Conservation (phyloP, 2,797 vertebrate species). For the Brotogeris chrysoptera region DNA sequence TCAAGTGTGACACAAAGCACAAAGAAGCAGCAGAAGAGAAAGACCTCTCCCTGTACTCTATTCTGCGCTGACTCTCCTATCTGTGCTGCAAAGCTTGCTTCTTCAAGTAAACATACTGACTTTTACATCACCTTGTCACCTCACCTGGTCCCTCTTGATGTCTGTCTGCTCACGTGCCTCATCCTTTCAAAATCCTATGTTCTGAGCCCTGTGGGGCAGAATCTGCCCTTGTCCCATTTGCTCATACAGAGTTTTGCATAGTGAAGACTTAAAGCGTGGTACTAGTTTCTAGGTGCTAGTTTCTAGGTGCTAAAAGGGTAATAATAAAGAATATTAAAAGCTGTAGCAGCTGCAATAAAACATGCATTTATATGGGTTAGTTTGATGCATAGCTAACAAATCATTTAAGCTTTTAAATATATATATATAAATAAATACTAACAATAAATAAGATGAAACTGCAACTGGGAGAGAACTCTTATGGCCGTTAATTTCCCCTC, state of each 20-base stretch:
- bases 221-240: not conserved
- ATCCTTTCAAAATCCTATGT: not conserved
- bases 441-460: constrained; percentile 49
- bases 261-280: not conserved
- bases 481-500: not conserved
- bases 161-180: not conserved
- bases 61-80: not conserved
- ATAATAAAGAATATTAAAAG: constrained; percentile 30
- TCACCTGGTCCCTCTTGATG: not conserved
- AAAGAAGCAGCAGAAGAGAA: not conserved
- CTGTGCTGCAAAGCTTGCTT: not conserved
- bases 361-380: not conserved
- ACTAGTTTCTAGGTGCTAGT: not conserved
- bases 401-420: constrained; percentile 44
- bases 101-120: not conserved
- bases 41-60: not conserved
- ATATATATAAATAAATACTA: constrained; percentile 31
- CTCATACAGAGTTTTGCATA: not conserved
- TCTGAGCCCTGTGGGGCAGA: not conserved
- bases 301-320: not conserved
- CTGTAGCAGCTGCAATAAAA: not conserved
- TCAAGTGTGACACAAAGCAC: not conserved
- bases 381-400: constrained; percentile 27
- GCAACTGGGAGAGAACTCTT: constrained; percentile 8
- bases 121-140: not conserved